Evolutionary conservation across 2,888 invertebrate genomes (phyloP).

Genomic region (Melipona bicolor): DNA sequence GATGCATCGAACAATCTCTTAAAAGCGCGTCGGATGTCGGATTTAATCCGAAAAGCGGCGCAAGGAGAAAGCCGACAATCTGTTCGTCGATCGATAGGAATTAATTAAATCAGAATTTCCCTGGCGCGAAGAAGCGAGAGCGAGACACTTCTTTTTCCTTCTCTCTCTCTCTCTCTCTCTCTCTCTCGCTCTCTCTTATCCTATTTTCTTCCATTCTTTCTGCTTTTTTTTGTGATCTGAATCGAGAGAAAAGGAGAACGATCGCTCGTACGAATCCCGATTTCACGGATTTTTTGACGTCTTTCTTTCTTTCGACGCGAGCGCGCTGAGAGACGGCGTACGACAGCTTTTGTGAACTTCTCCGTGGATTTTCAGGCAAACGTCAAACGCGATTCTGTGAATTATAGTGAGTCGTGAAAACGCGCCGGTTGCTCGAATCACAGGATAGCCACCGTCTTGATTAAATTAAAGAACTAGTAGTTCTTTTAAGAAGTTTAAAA

Average conservation of each 20-base stretch:
- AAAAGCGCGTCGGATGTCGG: slow-evolving; percentile 27
- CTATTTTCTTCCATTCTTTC: no score
- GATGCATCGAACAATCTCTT: slow-evolving; percentile 42
- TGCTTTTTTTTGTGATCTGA: no score
- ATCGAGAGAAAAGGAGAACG: neutral
- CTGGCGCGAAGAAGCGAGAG: neutral
- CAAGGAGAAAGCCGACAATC: slow-evolving; percentile 13
- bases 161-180: neutral
- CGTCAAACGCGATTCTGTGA: no score
- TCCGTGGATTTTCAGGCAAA: neutral
- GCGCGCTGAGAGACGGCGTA: neutral
- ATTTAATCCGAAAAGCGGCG: slow-evolving; percentile 38
- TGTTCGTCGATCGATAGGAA: slow-evolving; percentile 42
- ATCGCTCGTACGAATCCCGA: neutral
- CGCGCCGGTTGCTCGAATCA: no score
- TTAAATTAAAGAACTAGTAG: no score
- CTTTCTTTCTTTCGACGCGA: neutral
- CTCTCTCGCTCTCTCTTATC: neutral
- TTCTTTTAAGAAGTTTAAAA: no score
- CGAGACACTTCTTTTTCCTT: no score
- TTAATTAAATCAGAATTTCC: slow-evolving; percentile 58
- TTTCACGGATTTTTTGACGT: neutral
- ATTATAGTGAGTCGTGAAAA: no score
- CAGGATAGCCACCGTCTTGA: no score
- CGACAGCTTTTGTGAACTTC: neutral